Evolutionary conservation across 35 echinoderm and acorn worm species (phyloP).

Genomic region (Anneissia japonica): DNA sequence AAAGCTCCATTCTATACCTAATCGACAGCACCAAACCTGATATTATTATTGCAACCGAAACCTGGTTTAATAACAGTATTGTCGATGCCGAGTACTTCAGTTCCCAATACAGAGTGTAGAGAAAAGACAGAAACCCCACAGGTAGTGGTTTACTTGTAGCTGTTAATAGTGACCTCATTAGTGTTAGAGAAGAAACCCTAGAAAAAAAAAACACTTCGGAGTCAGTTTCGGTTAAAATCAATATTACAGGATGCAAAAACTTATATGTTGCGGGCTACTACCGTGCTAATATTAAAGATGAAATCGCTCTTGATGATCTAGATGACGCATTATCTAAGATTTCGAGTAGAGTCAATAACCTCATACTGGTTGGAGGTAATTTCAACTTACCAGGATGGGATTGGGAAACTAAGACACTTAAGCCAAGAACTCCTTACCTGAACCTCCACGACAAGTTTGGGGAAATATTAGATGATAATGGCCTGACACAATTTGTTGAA

Average conservation of each 20-base stretch:
- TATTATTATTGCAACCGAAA: not conserved
- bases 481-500: not conserved
- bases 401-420: too few relatives aligned
- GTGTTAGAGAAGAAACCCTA: not conserved
- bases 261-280: not conserved
- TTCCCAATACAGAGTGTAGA: constrained; percentile 28
- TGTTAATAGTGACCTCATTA: constrained; percentile 17
- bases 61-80: not conserved
- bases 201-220: not conserved
- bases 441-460: not conserved
- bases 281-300: not conserved
- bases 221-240: not conserved
- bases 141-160: constrained; percentile 38
- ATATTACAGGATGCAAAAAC: not conserved
- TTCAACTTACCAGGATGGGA: too few relatives aligned
- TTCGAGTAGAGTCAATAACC: not conserved
- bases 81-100: constrained; percentile 41
- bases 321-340: not conserved
- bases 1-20: not conserved
- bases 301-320: not conserved
- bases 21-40: not conserved
- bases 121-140: constrained; percentile 23
- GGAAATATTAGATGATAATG: constrained; percentile 9
- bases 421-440: not conserved
- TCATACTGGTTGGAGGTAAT: constrained; percentile 5